phyloP scores from a whole-genome alignment of 2,113 vertebrate genomes.

The Sinocyclocheilus grahami region DNA sequence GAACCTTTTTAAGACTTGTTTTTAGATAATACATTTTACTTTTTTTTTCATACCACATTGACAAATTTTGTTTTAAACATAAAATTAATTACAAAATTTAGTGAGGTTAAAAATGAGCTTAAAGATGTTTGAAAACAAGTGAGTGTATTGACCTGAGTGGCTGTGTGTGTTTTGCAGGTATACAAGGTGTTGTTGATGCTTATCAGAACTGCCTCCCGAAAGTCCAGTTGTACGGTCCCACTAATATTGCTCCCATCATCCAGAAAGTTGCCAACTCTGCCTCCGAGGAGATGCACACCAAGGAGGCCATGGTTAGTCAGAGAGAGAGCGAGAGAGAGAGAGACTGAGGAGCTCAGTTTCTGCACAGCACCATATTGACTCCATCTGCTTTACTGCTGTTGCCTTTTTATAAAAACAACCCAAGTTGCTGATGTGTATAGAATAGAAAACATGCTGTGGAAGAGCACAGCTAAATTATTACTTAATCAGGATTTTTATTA shows the following conservation, averaged over 20 bases:
- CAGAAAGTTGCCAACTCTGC: slow-evolving; percentile 97
- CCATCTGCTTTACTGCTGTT: slow-evolving; percentile 16
- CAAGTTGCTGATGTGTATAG: background rate
- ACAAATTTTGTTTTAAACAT: background rate
- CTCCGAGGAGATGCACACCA: slow-evolving; percentile 95
- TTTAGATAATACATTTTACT: too few relatives aligned
- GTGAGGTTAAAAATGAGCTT: background rate
- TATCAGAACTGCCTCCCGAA: slow-evolving; percentile 98
- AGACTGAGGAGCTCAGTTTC: background rate
- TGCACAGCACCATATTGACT: background rate
- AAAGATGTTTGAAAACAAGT: background rate
- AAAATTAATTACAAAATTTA: background rate
- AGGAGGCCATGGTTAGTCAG: slow-evolving; percentile 91
- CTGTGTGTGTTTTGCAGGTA: slow-evolving; percentile 75
- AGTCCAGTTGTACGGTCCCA: slow-evolving; percentile 95
- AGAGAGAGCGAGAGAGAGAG: background rate
- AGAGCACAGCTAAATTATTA: background rate
- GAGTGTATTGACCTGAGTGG: background rate
- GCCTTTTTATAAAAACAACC: background rate
- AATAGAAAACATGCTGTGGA: background rate
- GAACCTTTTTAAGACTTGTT: too few relatives aligned
- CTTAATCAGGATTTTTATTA: background rate
- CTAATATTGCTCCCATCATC: slow-evolving; percentile 98
- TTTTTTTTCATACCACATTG: background rate
- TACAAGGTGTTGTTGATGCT: slow-evolving; percentile 97